Conservation (phyloP, 1,140 invertebrate species). For the Dendrolimus punctatus region DNA sequence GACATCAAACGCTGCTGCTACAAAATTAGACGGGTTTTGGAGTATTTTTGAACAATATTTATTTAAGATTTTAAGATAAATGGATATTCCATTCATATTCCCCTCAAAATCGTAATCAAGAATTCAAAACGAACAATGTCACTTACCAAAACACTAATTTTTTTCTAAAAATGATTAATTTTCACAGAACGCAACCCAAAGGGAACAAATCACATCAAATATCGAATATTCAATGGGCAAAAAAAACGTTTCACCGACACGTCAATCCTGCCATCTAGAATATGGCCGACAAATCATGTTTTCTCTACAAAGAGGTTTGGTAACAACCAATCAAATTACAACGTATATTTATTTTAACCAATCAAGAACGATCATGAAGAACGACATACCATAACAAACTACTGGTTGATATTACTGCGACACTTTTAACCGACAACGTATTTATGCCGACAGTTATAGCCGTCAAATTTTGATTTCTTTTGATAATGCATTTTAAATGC, state of each 20-base stretch:
- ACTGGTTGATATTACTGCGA: slow-evolving; percentile 23
- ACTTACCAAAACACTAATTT: slow-evolving; percentile 64
- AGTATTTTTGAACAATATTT: slow-evolving; percentile 2
- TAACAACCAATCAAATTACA: slow-evolving; percentile 28
- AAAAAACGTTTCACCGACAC: slow-evolving; percentile 58
- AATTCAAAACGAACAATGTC: slow-evolving; percentile 18
- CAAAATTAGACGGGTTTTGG: slow-evolving; percentile 14
- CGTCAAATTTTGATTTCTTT: slow-evolving; percentile 42
- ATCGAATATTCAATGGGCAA: slow-evolving; percentile 50
- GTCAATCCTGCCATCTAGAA: slow-evolving; percentile 26
- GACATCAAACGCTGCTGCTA: slow-evolving; percentile 1
- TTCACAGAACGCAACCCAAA: slow-evolving; percentile 43
- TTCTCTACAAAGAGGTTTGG: slow-evolving; percentile 14
- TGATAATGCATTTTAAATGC: background rate
- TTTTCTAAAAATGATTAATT: slow-evolving; percentile 41
- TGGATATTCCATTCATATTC: too few species aligned
- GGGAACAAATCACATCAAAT: slow-evolving; percentile 53
- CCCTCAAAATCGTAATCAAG: too few species aligned
- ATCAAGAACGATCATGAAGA: slow-evolving; percentile 12
- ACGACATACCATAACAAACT: slow-evolving; percentile 35
- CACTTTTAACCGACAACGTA: slow-evolving; percentile 26
- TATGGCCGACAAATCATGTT: slow-evolving; percentile 44
- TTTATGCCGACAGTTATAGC: slow-evolving; percentile 35
- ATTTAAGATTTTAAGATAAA: too few species aligned
- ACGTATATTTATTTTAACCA: slow-evolving; percentile 16